Base-by-base conservation (phyloP, 1,140 invertebrate genomes). In the Forficula auricularia region DNA sequence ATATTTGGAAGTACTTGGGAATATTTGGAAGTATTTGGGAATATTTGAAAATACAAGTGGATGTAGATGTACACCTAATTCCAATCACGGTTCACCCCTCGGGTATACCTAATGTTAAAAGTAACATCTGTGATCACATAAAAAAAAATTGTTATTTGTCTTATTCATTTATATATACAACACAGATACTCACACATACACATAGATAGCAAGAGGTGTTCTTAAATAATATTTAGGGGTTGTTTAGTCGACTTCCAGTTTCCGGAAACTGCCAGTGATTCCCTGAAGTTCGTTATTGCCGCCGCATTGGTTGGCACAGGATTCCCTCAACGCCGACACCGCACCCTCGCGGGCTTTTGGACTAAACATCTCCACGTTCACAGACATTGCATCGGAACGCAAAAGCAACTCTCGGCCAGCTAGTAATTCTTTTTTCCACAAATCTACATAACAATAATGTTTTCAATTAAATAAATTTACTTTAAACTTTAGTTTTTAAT, bases 231-330 rank as follows among this genome's bases (percentile, higher is more conserved):
- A n/a, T n/a, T n/a, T n/a, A n/a, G n/a, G n/a, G n/a, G n/a, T 34
- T 22, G 14, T 49, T 71, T 61, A 79, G 58, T 83, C 80, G 8
- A 83, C 75, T 62, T 82, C 77, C 32, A 82, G 66, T 57, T 81
- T 80, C 42, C 79, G 66, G 59, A 84, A 84, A 52, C 79, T 82
- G 35, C 80, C 79, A 6, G 70, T 75, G 32, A 80, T 67, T 1
- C 77, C 77, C 42, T 71, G 58, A 56, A 79, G 57, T 27, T 27
- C 22, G 10, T 27, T 27, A 27, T 57, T 70, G 4, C 70, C 69
- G 47, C 74, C 71, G 10, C 62, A 66, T 33, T 70, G 66, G 14
- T 65, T 64, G 0, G 66, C 63, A 44, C 68, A 67, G 1, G 67
- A 67, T 15, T 51, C 27, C 70, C 59, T 70, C 19, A 76, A 50